Conservation (phyloP, 2,113 vertebrate species). For the Alosa alosa region DNA sequence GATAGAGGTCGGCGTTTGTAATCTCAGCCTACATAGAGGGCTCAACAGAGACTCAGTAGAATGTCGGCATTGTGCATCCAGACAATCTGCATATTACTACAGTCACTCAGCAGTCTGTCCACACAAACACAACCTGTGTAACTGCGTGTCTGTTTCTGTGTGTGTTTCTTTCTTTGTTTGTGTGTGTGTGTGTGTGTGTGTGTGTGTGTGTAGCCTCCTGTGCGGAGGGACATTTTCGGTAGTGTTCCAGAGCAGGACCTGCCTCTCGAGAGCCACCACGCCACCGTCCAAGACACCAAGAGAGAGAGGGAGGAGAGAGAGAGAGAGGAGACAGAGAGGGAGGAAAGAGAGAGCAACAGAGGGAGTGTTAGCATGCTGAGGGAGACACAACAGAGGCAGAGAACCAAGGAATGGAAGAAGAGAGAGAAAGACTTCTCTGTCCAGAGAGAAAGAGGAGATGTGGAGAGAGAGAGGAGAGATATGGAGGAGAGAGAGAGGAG, state of each 20-base stretch:
- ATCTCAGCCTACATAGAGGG: not conserved
- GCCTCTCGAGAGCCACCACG: not conserved
- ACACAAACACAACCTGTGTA: not conserved
- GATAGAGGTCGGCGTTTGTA: not conserved
- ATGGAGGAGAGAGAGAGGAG: conserved; percentile 1
- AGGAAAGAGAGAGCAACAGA: not conserved
- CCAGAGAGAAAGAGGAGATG: not conserved
- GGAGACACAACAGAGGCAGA: not conserved
- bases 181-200: not conserved
- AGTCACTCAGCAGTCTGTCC: not conserved
- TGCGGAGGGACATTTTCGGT: not conserved
- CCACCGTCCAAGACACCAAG: not conserved
- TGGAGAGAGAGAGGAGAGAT: conserved; percentile 19
- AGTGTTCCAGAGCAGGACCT: not conserved
- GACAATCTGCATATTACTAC: not conserved
- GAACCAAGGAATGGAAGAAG: not conserved
- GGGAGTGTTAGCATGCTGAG: not conserved
- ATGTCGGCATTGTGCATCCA: not conserved
- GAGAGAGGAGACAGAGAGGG: not conserved
- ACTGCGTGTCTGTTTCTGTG: not conserved
- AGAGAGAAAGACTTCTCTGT: not conserved
- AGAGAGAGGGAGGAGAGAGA: not conserved
- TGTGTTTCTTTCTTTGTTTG: not conserved
- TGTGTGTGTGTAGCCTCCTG: not conserved
- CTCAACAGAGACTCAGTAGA: not conserved